These are phyloP conservation scores for Ooceraea biroi DNA, from an alignment of 1,140 invertebrate species.

Conservation along the genomic window DNA sequence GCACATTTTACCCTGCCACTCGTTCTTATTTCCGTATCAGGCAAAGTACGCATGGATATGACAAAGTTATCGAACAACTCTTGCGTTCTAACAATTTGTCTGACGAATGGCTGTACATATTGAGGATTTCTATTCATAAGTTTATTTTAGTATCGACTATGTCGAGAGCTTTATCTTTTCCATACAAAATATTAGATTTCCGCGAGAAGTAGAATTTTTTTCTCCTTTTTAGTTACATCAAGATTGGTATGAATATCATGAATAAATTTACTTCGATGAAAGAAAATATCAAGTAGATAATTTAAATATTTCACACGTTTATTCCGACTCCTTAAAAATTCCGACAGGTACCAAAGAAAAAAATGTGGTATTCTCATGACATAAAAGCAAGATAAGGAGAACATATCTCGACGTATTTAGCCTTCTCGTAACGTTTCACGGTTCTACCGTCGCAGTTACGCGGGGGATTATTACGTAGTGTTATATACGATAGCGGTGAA, in stretches of 20 bases:
- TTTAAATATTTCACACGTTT: background rate
- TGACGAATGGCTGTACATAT: background rate
- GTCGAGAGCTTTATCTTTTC: background rate
- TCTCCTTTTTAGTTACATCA: background rate
- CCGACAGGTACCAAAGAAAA: background rate
- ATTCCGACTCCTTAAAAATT: background rate
- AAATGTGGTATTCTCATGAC: background rate
- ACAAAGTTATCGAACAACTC: conserved; percentile 43
- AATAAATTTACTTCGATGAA: background rate
- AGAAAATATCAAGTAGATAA: background rate
- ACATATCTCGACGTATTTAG: conserved; percentile 33
- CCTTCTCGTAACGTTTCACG: conserved; percentile 16
- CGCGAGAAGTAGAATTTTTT: background rate
- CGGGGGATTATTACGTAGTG: conserved; percentile 43
- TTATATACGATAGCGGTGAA: conserved; percentile 54
- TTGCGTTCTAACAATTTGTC: conserved; percentile 15
- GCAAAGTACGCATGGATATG: conserved; percentile 13
- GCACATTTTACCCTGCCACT: background rate
- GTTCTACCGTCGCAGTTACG: conserved; percentile 14
- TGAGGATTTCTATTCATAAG: background rate
- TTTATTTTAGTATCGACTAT: background rate
- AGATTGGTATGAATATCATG: background rate
- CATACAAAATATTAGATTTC: background rate
- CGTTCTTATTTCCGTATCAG: conserved; percentile 39
- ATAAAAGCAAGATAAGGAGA: conserved; percentile 3